Base-by-base conservation (phyloP, 2,797 vertebrate species). In the Lagocephalus sceleratus region DNA sequence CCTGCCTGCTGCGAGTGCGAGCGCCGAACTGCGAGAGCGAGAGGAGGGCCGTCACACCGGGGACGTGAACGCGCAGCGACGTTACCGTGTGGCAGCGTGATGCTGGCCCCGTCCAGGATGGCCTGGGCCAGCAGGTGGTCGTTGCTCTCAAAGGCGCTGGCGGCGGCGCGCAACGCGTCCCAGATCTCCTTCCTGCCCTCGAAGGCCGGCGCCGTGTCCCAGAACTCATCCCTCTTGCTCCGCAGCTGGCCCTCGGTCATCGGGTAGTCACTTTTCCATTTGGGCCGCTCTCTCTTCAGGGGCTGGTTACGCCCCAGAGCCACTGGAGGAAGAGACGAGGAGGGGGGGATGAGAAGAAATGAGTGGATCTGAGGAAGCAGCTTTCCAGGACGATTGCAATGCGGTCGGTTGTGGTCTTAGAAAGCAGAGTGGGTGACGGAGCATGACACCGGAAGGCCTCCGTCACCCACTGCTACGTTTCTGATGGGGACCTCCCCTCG, bases 191-290 rank as follows among this genome's bases (percentile, higher is more conserved):
- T 97, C 56, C 96, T 92, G 55, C 96, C 96, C 89, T 98, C 96
- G 3, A 98, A 98, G 2, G 96, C 96, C 1, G 96, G 96, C 21
- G 96, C 96, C 0, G 96, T 98, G 66, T 98, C 96, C 96, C 96
- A 98, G 69, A 98, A 98, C 52, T 98, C 96, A 71, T 98, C 95
- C 66, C 96, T 91, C 88, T 98, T 98, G 82, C 96, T 98, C 83
- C 96, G 94, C 56, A 98, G 87, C 81, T 98, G 96, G 76, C 96
- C 96, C 44, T 98, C 96, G 23, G 96, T 98, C 96, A 98, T 98
- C 44, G 96, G 96, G 82, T 98, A 98, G 88, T 98, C 96, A 49
- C 96, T 98, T 87, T 98, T 98, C 96, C 96, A 98, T 96, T 98
- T 98, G 60, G 95, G 95, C 63, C 95, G 94, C 82, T 98, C 96